Evolutionary conservation across 2,888 invertebrate genomes (phyloP).

Genomic region (Chrysodeixis includens): DNA sequence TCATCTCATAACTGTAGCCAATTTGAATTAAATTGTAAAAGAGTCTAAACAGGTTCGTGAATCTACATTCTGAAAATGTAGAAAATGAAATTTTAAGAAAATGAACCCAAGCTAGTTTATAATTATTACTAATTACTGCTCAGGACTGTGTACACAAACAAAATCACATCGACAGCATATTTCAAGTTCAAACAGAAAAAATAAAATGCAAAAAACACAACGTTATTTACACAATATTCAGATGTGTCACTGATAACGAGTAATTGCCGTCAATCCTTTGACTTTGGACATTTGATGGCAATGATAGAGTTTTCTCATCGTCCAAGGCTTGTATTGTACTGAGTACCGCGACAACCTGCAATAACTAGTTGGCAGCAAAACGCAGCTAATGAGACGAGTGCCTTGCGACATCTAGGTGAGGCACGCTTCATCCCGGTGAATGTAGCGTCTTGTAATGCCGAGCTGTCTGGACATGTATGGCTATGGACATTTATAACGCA

Average conservation of each 20-base stretch:
- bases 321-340: constrained; percentile 56
- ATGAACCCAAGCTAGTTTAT: no score
- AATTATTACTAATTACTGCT: no score
- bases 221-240: constrained; percentile 7
- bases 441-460: constrained; percentile 49
- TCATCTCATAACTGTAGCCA: constrained; percentile 7
- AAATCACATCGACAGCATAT: not conserved
- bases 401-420: constrained; percentile 54
- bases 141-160: no score
- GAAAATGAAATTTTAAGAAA: no score
- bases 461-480: constrained; percentile 24
- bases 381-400: constrained; percentile 59
- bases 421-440: constrained; percentile 55
- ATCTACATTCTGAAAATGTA: no score
- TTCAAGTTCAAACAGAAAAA: constrained; percentile 1
- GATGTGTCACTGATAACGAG: constrained; percentile 33
- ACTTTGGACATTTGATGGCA: constrained; percentile 52
- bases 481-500: constrained; percentile 9
- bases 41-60: not conserved
- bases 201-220: constrained; percentile 1
- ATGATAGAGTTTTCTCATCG: constrained; percentile 57
- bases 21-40: not conserved
- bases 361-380: constrained; percentile 52
- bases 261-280: constrained; percentile 42
- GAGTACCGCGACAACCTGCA: constrained; percentile 39